Evolutionary conservation across 1,140 invertebrate species (phyloP).

Genomic region (Drosophila baimaii): DNA sequence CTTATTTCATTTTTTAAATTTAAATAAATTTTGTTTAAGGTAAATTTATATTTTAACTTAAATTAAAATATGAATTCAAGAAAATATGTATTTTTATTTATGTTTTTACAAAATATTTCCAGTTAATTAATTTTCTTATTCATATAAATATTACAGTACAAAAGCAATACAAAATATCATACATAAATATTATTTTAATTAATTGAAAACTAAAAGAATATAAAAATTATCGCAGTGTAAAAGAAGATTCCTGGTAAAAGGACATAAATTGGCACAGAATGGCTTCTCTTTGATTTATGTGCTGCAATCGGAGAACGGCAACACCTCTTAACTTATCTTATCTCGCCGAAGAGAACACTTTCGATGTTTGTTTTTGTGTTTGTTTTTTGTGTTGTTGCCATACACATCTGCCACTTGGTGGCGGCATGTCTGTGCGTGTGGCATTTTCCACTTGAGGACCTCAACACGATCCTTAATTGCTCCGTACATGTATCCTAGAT

Average conservation of each 20-base stretch:
- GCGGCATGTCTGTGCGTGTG: slow-evolving; percentile 12
- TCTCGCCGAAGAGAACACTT: slow-evolving; percentile 37
- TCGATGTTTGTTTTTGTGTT: slow-evolving; percentile 36
- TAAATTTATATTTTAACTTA: no score
- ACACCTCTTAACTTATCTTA: slow-evolving; percentile 44
- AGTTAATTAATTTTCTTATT: no score
- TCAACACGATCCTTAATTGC: slow-evolving; percentile 57
- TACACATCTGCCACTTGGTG: slow-evolving; percentile 47
- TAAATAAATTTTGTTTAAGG: no score
- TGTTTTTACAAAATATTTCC: no score
- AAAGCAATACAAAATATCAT: no score
- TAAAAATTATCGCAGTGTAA: background rate
- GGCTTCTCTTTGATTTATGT: slow-evolving; percentile 46
- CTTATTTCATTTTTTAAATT: no score
- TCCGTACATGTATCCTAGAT: slow-evolving; percentile 1
- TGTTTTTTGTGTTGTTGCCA: slow-evolving; percentile 21
- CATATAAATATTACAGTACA: no score
- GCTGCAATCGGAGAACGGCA: slow-evolving; percentile 21
- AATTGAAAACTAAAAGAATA: background rate
- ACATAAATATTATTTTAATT: background rate
- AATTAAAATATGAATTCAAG: no score
- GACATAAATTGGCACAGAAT: slow-evolving; percentile 44
- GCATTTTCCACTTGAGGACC: slow-evolving; percentile 64
- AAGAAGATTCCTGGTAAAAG: slow-evolving; percentile 19
- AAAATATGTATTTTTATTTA: no score